Evolutionary conservation across 2,797 vertebrate species (phyloP).

Genomic region (Paedocypris micromegethes): DNA sequence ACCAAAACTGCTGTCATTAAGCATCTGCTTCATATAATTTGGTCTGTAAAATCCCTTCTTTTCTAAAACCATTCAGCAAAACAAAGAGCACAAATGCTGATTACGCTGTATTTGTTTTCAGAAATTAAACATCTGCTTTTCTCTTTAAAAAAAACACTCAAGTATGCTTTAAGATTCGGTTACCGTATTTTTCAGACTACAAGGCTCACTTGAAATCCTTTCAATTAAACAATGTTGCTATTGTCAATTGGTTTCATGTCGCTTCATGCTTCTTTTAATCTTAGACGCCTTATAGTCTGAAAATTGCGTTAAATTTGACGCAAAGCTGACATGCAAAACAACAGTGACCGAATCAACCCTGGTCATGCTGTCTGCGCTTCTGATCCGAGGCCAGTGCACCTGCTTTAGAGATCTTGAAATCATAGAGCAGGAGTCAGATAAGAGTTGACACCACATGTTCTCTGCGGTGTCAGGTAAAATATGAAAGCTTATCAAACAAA

Average conservation of each 20-base stretch:
- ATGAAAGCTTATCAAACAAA: slow-evolving; percentile 4
- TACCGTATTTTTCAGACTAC: not conserved
- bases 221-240: too few relatives aligned
- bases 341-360: slow-evolving; percentile 24
- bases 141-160: slow-evolving; percentile 1
- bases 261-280: too few relatives aligned
- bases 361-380: slow-evolving; percentile 20
- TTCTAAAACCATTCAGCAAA: slow-evolving; percentile 22
- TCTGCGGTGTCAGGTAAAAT: not conserved
- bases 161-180: slow-evolving; percentile 22
- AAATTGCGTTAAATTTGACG: not conserved
- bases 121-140: slow-evolving; percentile 26
- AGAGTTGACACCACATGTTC: slow-evolving; percentile 3
- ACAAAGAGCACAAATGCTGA: slow-evolving; percentile 34
- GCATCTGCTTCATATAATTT: slow-evolving; percentile 15
- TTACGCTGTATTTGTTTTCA: slow-evolving; percentile 22
- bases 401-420: slow-evolving; percentile 32
- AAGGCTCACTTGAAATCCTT: too few relatives aligned
- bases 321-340: slow-evolving; percentile 23
- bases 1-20: slow-evolving; percentile 25
- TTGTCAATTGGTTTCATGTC: too few relatives aligned
- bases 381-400: slow-evolving; percentile 31
- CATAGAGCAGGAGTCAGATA: slow-evolving; percentile 13
- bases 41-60: slow-evolving; percentile 10
- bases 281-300: too few relatives aligned